A percentile compares a stretch with the other conserved stretches of the same genome.
Evolutionary conservation across 1,140 invertebrate species (phyloP).

Genomic region (Apis dorsata): DNA sequence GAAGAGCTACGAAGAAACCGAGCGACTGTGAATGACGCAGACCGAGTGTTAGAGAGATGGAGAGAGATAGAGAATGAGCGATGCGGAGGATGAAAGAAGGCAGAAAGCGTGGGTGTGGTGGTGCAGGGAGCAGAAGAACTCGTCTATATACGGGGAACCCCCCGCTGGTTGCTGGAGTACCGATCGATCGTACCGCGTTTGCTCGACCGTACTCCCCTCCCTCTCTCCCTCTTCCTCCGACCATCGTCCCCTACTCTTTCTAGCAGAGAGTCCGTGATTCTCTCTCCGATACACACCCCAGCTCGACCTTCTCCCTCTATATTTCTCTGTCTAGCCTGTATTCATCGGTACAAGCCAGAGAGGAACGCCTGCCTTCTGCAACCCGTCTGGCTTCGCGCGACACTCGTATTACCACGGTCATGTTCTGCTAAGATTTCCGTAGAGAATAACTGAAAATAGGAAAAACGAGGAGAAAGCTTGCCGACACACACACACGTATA

Average conservation of each 20-base stretch:
- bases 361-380: constrained; percentile 60
- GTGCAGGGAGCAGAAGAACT: constrained; percentile 40
- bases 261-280: constrained; percentile 20
- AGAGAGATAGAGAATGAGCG: constrained; percentile 6
- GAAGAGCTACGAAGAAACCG: neutral
- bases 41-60: neutral
- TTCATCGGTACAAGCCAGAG: neutral
- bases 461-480: constrained; percentile 24
- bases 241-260: neutral
- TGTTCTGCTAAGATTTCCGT: constrained; percentile 44
- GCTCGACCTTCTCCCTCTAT: constrained; percentile 19
- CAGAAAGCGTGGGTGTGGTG: constrained; percentile 24
- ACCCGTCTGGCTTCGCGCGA: constrained; percentile 61
- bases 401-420: constrained; percentile 49
- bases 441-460: constrained; percentile 18
- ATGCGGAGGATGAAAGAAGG: constrained; percentile 5
- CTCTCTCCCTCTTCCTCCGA: neutral
- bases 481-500: neutral
- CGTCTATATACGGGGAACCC: constrained; percentile 42
- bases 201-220: constrained; percentile 49
- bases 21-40: neutral
- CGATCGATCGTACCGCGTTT: constrained; percentile 68
- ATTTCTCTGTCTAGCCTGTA: neutral
- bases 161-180: constrained; percentile 61
- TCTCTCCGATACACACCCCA: constrained; percentile 46